Evolutionary conservation across 2,888 invertebrate genomes (phyloP).

Genomic region (Megaustenia siamemsis): DNA sequence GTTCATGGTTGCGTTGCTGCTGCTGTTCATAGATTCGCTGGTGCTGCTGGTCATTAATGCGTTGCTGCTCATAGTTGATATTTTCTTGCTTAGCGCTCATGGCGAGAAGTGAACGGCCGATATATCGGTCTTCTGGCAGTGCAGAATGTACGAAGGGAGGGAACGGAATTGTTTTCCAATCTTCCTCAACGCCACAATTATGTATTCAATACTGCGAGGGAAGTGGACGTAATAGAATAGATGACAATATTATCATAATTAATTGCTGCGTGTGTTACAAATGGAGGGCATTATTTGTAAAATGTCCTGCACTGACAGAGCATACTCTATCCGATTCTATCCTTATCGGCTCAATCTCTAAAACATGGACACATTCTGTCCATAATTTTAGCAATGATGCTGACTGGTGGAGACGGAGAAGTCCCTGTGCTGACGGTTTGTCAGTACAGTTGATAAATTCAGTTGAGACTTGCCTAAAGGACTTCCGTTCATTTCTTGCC

Average conservation of each 20-base stretch:
- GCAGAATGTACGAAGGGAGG: too few species aligned
- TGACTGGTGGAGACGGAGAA: background rate
- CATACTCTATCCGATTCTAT: background rate
- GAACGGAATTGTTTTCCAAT: too few species aligned
- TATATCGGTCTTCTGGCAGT: too few species aligned
- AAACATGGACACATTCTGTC: background rate
- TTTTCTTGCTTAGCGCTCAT: too few species aligned
- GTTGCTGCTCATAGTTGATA: too few species aligned
- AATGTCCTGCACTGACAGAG: background rate
- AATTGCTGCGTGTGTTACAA: too few species aligned
- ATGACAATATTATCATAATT: too few species aligned
- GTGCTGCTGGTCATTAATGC: background rate
- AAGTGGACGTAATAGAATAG: too few species aligned
- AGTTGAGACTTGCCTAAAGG: background rate
- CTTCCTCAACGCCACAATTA: too few species aligned
- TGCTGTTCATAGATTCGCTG: background rate
- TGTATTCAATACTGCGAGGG: too few species aligned
- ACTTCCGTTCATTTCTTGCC: background rate
- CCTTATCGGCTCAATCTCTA: conserved; percentile 3
- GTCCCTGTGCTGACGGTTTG: background rate
- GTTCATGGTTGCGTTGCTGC: background rate
- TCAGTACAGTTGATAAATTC: background rate
- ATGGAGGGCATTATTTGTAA: too few species aligned
- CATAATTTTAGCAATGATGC: conserved; percentile 4
- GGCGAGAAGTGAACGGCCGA: too few species aligned